Evolutionary conservation across 2,113 vertebrate genomes (phyloP).

Genomic region (Irena cyanogastra): DNA sequence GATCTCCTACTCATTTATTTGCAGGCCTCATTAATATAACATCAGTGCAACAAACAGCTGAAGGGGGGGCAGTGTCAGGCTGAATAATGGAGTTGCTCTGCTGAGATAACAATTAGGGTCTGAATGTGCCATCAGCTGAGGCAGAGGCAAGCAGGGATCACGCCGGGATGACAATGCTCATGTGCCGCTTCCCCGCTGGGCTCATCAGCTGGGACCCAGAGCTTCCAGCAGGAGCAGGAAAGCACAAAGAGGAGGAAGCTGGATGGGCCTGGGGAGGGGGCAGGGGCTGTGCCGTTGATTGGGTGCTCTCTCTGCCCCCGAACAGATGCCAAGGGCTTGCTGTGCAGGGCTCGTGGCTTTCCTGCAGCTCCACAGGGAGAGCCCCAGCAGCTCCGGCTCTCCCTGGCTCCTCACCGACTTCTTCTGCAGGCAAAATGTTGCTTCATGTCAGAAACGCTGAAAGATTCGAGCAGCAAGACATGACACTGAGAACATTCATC

Average conservation of each 20-base stretch:
- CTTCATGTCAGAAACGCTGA: background rate
- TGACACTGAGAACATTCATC: background rate
- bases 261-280: background rate
- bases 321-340: background rate
- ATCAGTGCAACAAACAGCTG: conserved; percentile 79
- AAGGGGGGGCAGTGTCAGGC: conserved; percentile 72
- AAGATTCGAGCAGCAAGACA: accelerated
- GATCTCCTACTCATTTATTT: conserved; percentile 76
- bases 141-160: conserved; percentile 62
- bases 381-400: background rate
- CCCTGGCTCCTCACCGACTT: accelerated
- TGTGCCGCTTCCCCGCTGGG: conserved; percentile 42
- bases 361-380: background rate
- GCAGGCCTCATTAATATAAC: conserved; percentile 81
- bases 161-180: conserved; percentile 32
- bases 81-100: conserved; percentile 78
- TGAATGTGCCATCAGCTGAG: conserved; percentile 73
- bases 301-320: background rate
- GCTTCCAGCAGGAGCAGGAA: background rate
- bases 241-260: conserved; percentile 2
- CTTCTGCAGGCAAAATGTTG: background rate
- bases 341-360: background rate
- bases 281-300: background rate
- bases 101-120: conserved; percentile 79
- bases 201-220: conserved; percentile 31